A percentile compares a stretch with the other conserved stretches of the same genome.
phyloP scores from a whole-genome alignment of 2,888 invertebrate species.

The Balanococcus diminutus region DNA sequence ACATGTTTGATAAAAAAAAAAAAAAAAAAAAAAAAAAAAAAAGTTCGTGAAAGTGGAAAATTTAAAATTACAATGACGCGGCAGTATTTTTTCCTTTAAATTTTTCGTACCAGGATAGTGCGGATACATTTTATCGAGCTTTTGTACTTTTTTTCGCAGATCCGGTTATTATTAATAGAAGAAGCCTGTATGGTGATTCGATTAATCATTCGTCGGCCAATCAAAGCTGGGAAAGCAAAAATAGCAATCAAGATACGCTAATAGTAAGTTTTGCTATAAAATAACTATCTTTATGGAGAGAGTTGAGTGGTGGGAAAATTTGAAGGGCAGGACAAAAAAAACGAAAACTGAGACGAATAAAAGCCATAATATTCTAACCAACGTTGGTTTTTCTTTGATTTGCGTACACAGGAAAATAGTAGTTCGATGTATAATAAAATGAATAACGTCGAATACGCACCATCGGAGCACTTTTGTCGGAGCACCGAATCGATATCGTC shows the following conservation, averaged over 20 bases:
- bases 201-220: conserved; percentile 31
- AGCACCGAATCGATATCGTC: conserved; percentile 51
- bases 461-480: conserved; percentile 46
- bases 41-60: neutral
- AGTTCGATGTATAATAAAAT: conserved; percentile 13
- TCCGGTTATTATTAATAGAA: conserved; percentile 44
- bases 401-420: conserved; percentile 30
- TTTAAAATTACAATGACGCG: conserved; percentile 16
- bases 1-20: neutral
- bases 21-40: neutral
- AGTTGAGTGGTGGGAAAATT: neutral
- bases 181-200: conserved; percentile 32
- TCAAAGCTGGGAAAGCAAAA: conserved; percentile 36
- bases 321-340: neutral
- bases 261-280: neutral
- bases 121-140: neutral
- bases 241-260: conserved; percentile 43
- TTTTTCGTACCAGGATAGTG: neutral
- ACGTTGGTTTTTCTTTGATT: conserved; percentile 2
- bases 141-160: neutral
- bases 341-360: neutral
- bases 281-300: neutral
- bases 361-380: neutral
- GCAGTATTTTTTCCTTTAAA: neutral
- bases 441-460: conserved; percentile 45